phyloP scores from a whole-genome alignment of 2,797 vertebrate species.

The Poeciliopsis turneri region DNA sequence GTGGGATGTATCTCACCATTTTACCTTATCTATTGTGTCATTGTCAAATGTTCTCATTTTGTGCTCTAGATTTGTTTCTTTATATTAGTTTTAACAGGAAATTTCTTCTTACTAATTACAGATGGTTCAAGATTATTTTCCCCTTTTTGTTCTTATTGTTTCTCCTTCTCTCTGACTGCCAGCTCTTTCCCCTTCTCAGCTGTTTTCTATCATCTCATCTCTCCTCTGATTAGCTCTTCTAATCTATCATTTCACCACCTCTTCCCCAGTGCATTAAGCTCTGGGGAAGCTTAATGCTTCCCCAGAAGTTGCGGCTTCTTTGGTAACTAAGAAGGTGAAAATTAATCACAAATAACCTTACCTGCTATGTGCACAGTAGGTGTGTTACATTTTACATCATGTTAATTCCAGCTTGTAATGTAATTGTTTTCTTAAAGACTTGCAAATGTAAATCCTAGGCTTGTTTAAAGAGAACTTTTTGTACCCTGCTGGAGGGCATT shows the following conservation, averaged over 20 bases:
- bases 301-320: too few species aligned
- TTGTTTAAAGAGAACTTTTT: slow-evolving; percentile 38
- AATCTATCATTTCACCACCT: neutral
- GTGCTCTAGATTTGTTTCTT: neutral
- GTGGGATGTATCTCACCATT: neutral
- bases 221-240: neutral
- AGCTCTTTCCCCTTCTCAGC: neutral
- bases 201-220: neutral
- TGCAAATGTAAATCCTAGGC: slow-evolving; percentile 34
- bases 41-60: neutral
- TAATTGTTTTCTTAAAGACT: slow-evolving; percentile 34
- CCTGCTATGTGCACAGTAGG: slow-evolving; percentile 9
- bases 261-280: neutral
- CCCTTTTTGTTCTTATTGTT: neutral
- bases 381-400: neutral
- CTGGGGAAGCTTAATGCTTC: too few species aligned
- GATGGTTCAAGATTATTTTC: neutral
- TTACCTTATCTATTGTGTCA: neutral
- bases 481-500: slow-evolving; percentile 39
- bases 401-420: neutral
- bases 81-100: neutral
- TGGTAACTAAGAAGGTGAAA: neutral
- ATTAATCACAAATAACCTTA: neutral
- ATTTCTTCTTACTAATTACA: neutral
- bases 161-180: neutral